Base-by-base conservation (phyloP, 1,140 invertebrate genomes). In the Drosophila mayri region DNA sequence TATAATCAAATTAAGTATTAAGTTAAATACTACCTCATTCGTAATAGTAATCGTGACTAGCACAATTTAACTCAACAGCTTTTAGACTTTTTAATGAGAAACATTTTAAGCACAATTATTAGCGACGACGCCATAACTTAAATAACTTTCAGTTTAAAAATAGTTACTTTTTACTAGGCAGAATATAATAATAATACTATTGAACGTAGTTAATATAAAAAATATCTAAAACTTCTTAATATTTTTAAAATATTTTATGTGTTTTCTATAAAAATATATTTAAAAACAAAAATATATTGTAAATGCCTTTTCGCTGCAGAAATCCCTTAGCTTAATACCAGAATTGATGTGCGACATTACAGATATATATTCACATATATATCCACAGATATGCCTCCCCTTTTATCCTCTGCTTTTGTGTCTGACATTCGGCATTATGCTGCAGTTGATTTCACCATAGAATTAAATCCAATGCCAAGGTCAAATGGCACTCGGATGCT, bases 401-500 rank as follows among this genome's bases (percentile, higher is more conserved):
- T 16, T 14, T 10, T 43, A 14, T 22, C 47, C 40, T 22, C 32
- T 22, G 22, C 35, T 18, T 25, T 58, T 18, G 14, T 66, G 30
- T 41, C 20, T 76, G 62, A 18, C 54, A 77, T 38, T 76, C 61
- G 52, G 28, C 54, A 76, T 74, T 88, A 81, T 90, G 77, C 80
- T 83, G 71, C 79, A 74, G 80, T 76, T 68, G 66, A 79, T 82
- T 87, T 90, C 70, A 63, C 84, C 87, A 90, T 65, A 76, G 81
- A 81, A 85, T 84, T 81, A 88, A 90, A 85, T 90, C 79, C 85
- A 88, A 90, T 88, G 85, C 77, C 85, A 88, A 90, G 85, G 85
- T 88, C 65, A 77, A 58, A 59, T 88, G 71, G 71, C 59, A 75
- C 73, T 74, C 76, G 62, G 81, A 78, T 80, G 84, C 79, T 50